Evolutionary conservation across 2,888 invertebrate genomes (phyloP).

Genomic region (Idaea aversata): DNA sequence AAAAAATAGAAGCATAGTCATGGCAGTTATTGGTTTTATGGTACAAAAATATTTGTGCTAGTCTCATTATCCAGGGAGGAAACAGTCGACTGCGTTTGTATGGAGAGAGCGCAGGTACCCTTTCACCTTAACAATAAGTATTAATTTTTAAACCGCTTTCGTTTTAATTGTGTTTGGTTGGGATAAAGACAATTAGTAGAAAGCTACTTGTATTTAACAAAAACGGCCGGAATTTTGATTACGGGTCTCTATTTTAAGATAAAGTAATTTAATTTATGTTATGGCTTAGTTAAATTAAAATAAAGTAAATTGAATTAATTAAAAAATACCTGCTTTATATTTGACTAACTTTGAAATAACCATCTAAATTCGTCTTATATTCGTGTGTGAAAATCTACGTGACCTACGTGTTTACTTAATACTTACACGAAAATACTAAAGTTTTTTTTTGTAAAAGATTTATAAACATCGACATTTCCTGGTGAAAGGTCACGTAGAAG

Average conservation of each 20-base stretch:
- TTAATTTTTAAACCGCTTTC: conserved; percentile 32
- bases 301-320: too few species aligned
- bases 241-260: conserved; percentile 2
- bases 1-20: too few species aligned
- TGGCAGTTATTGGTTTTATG: too few species aligned
- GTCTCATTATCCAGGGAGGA: too few species aligned
- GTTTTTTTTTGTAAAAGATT: conserved; percentile 2
- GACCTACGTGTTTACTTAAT: neutral
- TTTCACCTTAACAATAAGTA: conserved; percentile 52
- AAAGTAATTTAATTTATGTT: neutral
- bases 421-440: conserved; percentile 9
- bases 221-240: conserved; percentile 15
- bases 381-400: neutral
- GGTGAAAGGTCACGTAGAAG: conserved; percentile 21
- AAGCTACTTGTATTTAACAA: neutral
- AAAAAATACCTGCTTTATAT: too few species aligned
- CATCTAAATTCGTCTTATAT: neutral
- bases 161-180: conserved; percentile 9
- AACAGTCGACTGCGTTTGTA: too few species aligned
- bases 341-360: too few species aligned
- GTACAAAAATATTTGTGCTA: too few species aligned
- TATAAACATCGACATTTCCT: conserved; percentile 16
- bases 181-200: neutral
- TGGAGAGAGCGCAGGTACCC: too few species aligned
- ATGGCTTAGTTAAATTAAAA: neutral